Evolutionary conservation across 2,113 vertebrate genomes (phyloP), one percentile per base, ranked within the genome.

Genomic region (Ailurus styani): DNA sequence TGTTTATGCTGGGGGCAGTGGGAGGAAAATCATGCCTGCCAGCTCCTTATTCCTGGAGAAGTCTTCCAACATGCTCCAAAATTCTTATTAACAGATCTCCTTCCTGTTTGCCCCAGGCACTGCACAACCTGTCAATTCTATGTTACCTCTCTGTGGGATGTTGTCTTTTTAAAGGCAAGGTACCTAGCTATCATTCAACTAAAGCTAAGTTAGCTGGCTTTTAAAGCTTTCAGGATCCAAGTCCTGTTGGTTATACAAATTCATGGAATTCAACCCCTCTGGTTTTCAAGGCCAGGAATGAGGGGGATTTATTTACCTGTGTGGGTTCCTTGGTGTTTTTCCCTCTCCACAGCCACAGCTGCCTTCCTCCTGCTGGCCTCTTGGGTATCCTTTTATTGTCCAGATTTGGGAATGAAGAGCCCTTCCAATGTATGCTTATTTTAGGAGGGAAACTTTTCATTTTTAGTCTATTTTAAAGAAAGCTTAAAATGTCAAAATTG

Each of bases 401-500:
- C 42, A 96, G 25, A 12, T 82, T 95, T 95, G 18, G 50, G 62
- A 93, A 96, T 82, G 4, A 27, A 72, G 50, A 96, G 3, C 3
- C 47, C 23, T 90, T 87, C 86, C 20, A 93, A 47, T 45, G 29
- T 90, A 5, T 40, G 15, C 40, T 20, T 91, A 29, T 55, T 55
- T 70, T 50, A 93, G 77, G 31, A 55, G 31, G 40, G 23, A 5
- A 95, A 68, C 9, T 88, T 97, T 95, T 6, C 4, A 93, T 75
- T 91, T 78, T 64, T 96, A 31, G 84, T 93, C 6, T 66, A 70
- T 54, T 82, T 62, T 87, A 29, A 93, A 87, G n/a, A 87, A 90
- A 95, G 60, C 23, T 88, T 37, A 87, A 91, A 96, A 84, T 90
- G 75, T 87, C 85, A 96, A 90, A 90, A 70, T 86, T 93, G 70